These are phyloP conservation scores for Sinotaia quadrata DNA, from an alignment of 2,888 invertebrate genomes.

Conservation along the genomic window DNA sequence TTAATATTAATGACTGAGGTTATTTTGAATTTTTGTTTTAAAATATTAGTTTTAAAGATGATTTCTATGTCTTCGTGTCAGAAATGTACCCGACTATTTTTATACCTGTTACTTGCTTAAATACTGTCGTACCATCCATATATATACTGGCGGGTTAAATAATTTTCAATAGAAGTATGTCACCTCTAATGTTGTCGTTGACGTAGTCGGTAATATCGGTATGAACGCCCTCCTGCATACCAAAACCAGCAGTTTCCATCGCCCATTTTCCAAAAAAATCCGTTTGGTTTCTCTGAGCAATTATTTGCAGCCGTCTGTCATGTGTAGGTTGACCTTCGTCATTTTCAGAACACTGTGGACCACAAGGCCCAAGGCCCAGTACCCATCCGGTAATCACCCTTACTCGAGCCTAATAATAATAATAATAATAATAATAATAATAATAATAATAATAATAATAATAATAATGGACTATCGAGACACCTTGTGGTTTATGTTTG, in stretches of 20 bases:
- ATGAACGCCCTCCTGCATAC: not conserved
- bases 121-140: too few relatives aligned
- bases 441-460: too few relatives aligned
- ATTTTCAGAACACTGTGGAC: constrained; percentile 32
- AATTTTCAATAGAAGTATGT: not conserved
- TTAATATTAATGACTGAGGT: too few relatives aligned
- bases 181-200: constrained; percentile 16
- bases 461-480: too few relatives aligned
- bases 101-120: not conserved
- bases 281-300: not conserved
- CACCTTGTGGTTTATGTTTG: too few relatives aligned
- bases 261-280: constrained; percentile 43
- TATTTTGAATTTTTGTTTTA: too few relatives aligned
- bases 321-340: constrained; percentile 37
- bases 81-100: not conserved
- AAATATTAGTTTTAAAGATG: not conserved
- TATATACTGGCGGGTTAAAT: too few relatives aligned
- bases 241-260: constrained; percentile 16
- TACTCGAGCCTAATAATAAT: constrained; percentile 30
- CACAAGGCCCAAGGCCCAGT: constrained; percentile 47
- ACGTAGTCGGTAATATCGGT: not conserved
- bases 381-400: constrained; percentile 48
- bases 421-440: too few relatives aligned
- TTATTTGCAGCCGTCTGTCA: constrained; percentile 10
- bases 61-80: not conserved